Base-by-base conservation (phyloP, 2,888 invertebrate genomes). In the Folsomia manolachei region DNA sequence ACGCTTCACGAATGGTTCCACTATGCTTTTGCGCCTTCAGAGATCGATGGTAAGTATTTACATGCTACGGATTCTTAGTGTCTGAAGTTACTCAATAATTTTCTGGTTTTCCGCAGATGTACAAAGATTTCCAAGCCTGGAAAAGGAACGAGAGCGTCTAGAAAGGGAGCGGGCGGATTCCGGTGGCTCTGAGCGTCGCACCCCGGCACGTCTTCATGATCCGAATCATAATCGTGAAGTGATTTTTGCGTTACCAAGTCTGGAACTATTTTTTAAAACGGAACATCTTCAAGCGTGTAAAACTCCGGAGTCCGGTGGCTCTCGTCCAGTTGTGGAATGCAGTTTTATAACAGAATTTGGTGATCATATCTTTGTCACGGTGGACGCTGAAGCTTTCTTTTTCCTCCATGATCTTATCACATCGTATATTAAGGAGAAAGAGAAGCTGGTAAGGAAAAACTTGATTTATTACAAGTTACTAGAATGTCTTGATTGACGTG, bases 271-370 rank as follows among this genome's bases (percentile, higher is more conserved):
- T 82, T 88, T 97, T 78, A 93, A 95, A 85, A 96, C 97, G 1
- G 93, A 94, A 83, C 97, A 97, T 83, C 86, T 90, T 77, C 97
- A 97, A 86, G 88, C 90, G 0, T 88, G 89, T 27, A 84, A 84
- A 68, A 89, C 91, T 69, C 93, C 94, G 39, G 90, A 89, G 81
- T 85, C 87, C 23, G 87, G 82, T 84, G 91, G 89, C 81, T 89
- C 89, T 70, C 94, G 94, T 83, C 95, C 97, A 1, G 88, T 90
- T 66, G 97, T 98, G 27, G 92, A 95, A 81, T 97, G 97, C 86
- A 95, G 95, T 84, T 97, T 99, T 84, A 95, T 97, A 74, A 97
- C 97, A 1, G 97, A 98, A 85, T 98, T 99, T 85, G 96, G 97
- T 83, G 97, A 97, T 85, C 97, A 97, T 84, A 97, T 98, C 82